Percentiles rank a stretch among this genome's conserved stretches.
Evolutionary conservation across 2,113 vertebrate species (phyloP).

Genomic region (Polyodon spathula): DNA sequence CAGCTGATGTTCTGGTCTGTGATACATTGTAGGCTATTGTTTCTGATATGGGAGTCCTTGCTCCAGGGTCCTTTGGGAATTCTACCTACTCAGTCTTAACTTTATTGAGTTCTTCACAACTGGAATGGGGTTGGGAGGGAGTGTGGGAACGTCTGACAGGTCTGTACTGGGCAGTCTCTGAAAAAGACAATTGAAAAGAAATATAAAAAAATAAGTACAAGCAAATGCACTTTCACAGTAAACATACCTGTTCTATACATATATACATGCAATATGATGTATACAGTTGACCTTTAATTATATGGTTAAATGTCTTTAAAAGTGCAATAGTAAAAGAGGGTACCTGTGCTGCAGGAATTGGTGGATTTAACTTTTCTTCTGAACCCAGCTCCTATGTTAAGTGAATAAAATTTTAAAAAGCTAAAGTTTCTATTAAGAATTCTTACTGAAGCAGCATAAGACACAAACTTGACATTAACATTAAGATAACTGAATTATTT

Average conservation of each 20-base stretch:
- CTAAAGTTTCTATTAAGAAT: background rate
- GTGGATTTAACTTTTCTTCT: constrained; percentile 12
- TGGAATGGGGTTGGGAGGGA: constrained; percentile 60
- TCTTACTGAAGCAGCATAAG: constrained; percentile 14
- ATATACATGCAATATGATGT: background rate
- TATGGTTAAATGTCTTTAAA: background rate
- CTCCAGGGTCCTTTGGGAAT: constrained; percentile 4
- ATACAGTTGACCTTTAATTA: background rate
- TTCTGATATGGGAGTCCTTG: background rate
- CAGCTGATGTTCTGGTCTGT: background rate
- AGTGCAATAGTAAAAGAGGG: background rate
- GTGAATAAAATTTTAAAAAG: background rate
- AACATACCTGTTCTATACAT: background rate
- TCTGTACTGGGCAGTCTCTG: constrained; percentile 56
- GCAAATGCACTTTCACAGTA: background rate
- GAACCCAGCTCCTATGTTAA: constrained; percentile 5
- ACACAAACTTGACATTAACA: background rate
- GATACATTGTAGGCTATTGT: background rate
- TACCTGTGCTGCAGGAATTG: constrained; percentile 15
- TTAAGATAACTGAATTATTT: no score
- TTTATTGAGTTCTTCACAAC: constrained; percentile 75
- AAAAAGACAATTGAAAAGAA: constrained; percentile 5
- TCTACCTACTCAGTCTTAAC: constrained; percentile 67
- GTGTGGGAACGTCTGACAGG: constrained; percentile 56
- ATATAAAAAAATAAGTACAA: background rate